A percentile compares a stretch with the other conserved stretches of the same genome.
phyloP scores from a whole-genome alignment of 2,797 vertebrate genomes.

The Rhynchonycteris naso region DNA sequence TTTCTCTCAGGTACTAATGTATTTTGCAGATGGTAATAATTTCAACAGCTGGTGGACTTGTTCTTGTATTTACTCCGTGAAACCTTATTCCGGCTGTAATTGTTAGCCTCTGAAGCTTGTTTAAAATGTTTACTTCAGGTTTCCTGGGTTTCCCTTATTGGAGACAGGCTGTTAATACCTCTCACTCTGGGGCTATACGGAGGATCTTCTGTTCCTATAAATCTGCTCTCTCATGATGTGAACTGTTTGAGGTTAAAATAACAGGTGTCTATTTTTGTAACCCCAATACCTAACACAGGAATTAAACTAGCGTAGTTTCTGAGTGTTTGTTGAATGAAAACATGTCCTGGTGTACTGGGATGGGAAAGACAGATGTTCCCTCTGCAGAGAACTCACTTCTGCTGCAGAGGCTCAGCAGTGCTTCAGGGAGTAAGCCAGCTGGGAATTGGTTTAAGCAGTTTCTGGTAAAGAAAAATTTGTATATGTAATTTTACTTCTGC shows the following conservation, averaged over 20 bases:
- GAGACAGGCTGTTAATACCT: background rate
- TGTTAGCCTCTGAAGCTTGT: background rate
- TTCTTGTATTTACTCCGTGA: constrained; percentile 12
- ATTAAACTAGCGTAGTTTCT: background rate
- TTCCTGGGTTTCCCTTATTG: background rate
- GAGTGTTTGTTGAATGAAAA: constrained; percentile 43
- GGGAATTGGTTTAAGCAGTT: background rate
- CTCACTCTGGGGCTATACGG: background rate
- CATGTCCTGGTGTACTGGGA: background rate
- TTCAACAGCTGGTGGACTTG: background rate
- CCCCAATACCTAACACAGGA: background rate
- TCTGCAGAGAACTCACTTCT: too few species aligned
- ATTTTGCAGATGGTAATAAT: constrained; percentile 15
- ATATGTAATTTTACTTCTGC: background rate
- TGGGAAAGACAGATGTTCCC: background rate
- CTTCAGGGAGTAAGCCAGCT: background rate
- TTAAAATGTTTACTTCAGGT: constrained; percentile 2
- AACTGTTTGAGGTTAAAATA: constrained; percentile 13
- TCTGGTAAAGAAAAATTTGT: background rate
- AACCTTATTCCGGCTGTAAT: background rate
- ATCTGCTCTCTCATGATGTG: background rate
- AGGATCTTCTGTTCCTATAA: background rate
- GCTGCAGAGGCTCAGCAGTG: background rate
- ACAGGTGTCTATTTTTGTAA: background rate
- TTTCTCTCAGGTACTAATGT: background rate